Base-by-base conservation (phyloP, 1,140 invertebrate genomes). In the Euschistus heros region DNA sequence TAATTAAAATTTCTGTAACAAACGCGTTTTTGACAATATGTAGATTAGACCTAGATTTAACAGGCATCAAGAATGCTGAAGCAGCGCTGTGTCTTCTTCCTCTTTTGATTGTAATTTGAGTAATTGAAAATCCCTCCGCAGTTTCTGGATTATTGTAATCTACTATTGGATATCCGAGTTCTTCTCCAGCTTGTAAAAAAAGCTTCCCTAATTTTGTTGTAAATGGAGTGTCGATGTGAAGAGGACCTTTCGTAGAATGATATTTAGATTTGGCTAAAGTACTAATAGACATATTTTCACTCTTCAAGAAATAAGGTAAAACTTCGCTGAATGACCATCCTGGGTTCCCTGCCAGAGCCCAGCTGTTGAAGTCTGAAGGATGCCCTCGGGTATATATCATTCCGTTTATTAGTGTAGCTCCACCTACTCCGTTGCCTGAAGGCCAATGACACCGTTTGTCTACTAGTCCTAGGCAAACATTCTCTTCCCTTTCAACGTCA, bases 251-350 rank as follows among this genome's bases (percentile, higher is more conserved):
- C 57, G 71, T 77, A 0, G 83, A 82, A 69, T 88, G 87, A 72
- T 81, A 87, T 0, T 77, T 75, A 1, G 82, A 84, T 59, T 78
- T 62, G 55, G 71, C 69, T 17, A 77, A 67, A 62, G 72, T 63
- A 24, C 71, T 74, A 14, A 75, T 71, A 8, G 73, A 75, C 65
- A 78, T 80, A 67, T 86, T 85, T 76, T 93, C 90, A 0, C 85
- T 86, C 73, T 91, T 92, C 27, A 81, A 81, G 70, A 94, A 94
- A 74, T 92, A 94, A 0, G 85, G 87, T 13, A 92, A 71, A 0
- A 94, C 80, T 62, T 92, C 85, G 0, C 83, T 75, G 73, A 91
- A 97, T 22, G 85, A 84, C 94, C 94, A 97, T 0, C 89, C 90
- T 1, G 77, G 74, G 71, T 46, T 33, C 22, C 89, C 81, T 2